Conservation (phyloP, 2,113 vertebrate genomes). For the Miniopterus natalensis region DNA sequence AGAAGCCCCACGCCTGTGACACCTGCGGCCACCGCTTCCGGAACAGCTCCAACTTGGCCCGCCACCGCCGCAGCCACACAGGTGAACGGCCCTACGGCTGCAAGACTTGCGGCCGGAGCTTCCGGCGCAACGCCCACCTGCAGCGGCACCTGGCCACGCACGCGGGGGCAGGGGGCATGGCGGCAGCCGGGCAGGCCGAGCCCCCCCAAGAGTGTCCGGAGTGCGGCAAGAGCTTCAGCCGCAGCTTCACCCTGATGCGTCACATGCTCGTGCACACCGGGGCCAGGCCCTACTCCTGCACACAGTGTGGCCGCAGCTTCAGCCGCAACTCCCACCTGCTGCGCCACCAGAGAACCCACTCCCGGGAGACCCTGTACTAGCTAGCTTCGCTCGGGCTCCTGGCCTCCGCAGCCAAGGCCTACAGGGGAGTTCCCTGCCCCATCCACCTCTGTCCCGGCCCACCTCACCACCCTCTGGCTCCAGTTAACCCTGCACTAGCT, state of each 20-base stretch:
- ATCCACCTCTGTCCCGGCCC: background rate
- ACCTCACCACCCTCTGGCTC: background rate
- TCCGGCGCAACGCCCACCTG: slow-evolving; percentile 82
- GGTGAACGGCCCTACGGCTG: slow-evolving; percentile 82
- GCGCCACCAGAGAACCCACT: slow-evolving; percentile 81
- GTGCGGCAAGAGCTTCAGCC: slow-evolving; percentile 82
- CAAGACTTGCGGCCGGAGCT: slow-evolving; percentile 79
- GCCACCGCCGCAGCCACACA: slow-evolving; percentile 79
- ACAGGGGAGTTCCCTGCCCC: background rate
- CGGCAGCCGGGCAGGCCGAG: background rate
- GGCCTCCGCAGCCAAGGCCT: background rate
- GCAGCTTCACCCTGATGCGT: slow-evolving; percentile 76
- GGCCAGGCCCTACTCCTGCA: slow-evolving; percentile 74
- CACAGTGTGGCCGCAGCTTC: slow-evolving; percentile 78
- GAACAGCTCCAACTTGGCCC: slow-evolving; percentile 82
- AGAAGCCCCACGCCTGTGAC: slow-evolving; percentile 81
- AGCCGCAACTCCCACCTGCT: slow-evolving; percentile 82
- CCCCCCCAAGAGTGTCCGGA: slow-evolving; percentile 72
- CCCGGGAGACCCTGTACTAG: slow-evolving; percentile 76
- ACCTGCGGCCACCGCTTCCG: slow-evolving; percentile 81
- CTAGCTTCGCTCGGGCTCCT: too few species aligned
- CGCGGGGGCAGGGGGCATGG: background rate
- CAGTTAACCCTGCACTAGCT: fast-evolving
- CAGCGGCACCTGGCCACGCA: slow-evolving; percentile 83
- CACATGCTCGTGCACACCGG: slow-evolving; percentile 79